Percentiles rank a stretch among this genome's conserved stretches.
Evolutionary conservation across 2,888 invertebrate species (phyloP).

Genomic region (Dryococelus australis): DNA sequence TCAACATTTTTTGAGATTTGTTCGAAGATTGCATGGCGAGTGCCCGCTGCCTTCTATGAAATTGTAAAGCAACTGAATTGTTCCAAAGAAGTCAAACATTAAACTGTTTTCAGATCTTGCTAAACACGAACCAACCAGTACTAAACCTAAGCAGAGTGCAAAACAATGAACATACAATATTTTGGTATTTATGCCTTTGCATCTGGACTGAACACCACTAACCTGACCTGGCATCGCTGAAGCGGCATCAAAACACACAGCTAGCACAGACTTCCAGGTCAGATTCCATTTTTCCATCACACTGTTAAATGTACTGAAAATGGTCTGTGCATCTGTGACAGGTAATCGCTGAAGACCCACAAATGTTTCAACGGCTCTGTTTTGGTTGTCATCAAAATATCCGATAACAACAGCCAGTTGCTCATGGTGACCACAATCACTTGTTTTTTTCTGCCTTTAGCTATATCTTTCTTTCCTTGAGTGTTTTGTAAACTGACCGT

Average conservation of each 20-base stretch:
- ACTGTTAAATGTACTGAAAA: conserved; percentile 11
- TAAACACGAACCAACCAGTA: not conserved
- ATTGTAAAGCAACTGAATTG: conserved; percentile 10
- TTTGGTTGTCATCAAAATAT: not conserved
- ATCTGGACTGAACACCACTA: not conserved
- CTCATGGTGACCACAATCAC: not conserved
- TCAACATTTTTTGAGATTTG: too few relatives aligned
- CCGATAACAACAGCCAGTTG: not conserved
- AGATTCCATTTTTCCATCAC: not conserved
- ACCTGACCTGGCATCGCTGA: too few relatives aligned
- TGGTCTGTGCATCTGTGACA: not conserved
- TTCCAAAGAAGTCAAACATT: conserved; percentile 12
- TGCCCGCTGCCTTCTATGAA: conserved; percentile 27
- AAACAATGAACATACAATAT: conserved; percentile 10
- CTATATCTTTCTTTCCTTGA: too few relatives aligned
- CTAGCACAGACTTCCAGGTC: not conserved
- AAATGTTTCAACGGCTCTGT: not conserved
- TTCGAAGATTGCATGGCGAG: too few relatives aligned
- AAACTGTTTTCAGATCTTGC: not conserved
- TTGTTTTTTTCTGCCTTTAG: not conserved
- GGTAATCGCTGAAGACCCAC: not conserved
- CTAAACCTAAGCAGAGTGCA: not conserved
- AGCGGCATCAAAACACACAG: too few relatives aligned
- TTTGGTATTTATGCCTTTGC: not conserved
- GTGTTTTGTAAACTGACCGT: too few relatives aligned